phyloP scores from a whole-genome alignment of 2,797 vertebrate species.

The Channa striata region DNA sequence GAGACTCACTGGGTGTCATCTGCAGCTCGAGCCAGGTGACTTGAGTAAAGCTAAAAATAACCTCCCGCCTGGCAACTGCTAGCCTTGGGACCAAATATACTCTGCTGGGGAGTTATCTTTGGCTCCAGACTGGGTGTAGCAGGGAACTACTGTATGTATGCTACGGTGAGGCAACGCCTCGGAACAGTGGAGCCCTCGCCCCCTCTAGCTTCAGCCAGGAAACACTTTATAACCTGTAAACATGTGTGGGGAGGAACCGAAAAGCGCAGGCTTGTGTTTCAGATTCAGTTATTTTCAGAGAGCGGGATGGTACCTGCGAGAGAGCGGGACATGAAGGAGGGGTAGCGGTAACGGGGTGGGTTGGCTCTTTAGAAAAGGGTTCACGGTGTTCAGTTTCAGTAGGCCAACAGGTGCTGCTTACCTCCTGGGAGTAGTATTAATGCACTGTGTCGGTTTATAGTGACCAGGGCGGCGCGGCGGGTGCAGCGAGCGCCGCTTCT shows the following conservation, averaged over 20 bases:
- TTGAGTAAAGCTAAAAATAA: constrained; percentile 85
- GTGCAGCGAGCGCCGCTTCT: constrained; percentile 58
- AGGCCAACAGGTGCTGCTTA: constrained; percentile 77
- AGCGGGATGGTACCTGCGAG: constrained; percentile 62
- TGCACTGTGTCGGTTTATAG: constrained; percentile 68
- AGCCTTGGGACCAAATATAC: constrained; percentile 73
- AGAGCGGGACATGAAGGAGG: constrained; percentile 2
- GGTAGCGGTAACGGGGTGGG: background rate
- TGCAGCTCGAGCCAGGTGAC: constrained; percentile 80
- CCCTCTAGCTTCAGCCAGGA: constrained; percentile 60
- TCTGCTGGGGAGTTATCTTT: constrained; percentile 69
- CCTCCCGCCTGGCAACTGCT: constrained; percentile 79
- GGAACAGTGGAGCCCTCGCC: constrained; percentile 25
- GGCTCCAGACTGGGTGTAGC: constrained; percentile 71
- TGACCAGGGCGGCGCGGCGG: constrained; percentile 44
- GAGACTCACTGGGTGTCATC: constrained; percentile 61
- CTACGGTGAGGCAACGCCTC: constrained; percentile 52
- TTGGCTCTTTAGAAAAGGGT: constrained; percentile 47
- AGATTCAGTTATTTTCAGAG: constrained; percentile 38
- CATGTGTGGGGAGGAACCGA: constrained; percentile 38
- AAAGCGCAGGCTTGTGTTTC: constrained; percentile 43
- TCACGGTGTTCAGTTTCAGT: constrained; percentile 73
- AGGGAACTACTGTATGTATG: constrained; percentile 35
- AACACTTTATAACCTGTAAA: constrained; percentile 72
- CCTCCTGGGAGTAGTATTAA: constrained; percentile 76